A percentile compares a stretch with the other conserved stretches of the same genome.
Conservation (phyloP, 2,888 invertebrate genomes). For the Sisyra terminalis region DNA sequence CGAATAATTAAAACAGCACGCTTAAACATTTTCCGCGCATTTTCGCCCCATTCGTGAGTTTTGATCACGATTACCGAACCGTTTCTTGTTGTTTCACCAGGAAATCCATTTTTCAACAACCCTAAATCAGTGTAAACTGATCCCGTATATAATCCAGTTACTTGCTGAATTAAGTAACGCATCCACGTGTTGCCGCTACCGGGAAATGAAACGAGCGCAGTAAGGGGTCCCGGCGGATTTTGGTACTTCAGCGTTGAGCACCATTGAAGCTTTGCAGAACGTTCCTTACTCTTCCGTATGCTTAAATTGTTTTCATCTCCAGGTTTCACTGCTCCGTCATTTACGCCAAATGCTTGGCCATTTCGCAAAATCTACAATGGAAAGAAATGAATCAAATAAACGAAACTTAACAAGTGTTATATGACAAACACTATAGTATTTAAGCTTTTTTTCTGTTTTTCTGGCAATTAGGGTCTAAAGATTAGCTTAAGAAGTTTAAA, state of each 20-base stretch:
- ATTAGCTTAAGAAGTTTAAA: too few species aligned
- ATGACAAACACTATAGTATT: too few species aligned
- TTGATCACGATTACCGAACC: constrained; percentile 64
- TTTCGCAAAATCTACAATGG: background rate
- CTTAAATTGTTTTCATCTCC: constrained; percentile 3
- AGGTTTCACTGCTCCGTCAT: background rate
- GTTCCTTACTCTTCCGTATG: constrained; percentile 9
- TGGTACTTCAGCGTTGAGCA: constrained; percentile 31
- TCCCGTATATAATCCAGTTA: constrained; percentile 59
- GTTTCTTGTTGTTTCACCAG: constrained; percentile 59
- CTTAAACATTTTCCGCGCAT: constrained; percentile 38
- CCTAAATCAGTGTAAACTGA: constrained; percentile 72
- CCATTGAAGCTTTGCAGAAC: constrained; percentile 30
- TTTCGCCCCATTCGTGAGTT: constrained; percentile 57
- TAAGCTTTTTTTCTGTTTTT: too few species aligned
- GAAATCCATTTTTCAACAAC: constrained; percentile 59
- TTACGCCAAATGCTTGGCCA: background rate
- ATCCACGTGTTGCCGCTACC: constrained; percentile 81
- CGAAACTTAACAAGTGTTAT: too few species aligned
- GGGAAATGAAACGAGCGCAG: constrained; percentile 59
- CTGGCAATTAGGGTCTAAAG: too few species aligned
- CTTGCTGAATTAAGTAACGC: constrained; percentile 59
- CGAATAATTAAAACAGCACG: constrained; percentile 55
- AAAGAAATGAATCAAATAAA: too few species aligned
- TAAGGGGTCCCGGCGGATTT: constrained; percentile 31